Evolutionary conservation across 2,113 vertebrate species (phyloP).

Genomic region (Puntigrus tetrazona): DNA sequence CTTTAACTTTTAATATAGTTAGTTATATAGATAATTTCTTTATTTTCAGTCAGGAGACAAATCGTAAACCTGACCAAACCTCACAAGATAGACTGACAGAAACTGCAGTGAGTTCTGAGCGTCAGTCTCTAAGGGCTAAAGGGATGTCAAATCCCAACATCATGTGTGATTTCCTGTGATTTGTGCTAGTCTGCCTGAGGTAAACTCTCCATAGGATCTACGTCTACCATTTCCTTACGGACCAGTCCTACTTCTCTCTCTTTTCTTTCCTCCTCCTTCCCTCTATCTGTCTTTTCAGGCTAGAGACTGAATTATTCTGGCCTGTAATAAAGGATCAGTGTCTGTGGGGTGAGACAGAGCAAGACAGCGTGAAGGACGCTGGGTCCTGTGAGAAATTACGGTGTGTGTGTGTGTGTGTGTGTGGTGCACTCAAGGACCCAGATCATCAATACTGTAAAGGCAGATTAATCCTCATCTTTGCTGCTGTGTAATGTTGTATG

Average conservation of each 20-base stretch:
- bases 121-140: neutral
- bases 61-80: neutral
- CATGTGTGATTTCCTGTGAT: slow-evolving; percentile 1
- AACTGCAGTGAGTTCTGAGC: neutral
- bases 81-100: neutral
- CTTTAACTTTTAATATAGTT: too few relatives aligned
- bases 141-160: neutral
- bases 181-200: neutral
- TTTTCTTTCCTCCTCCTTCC: neutral
- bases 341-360: neutral
- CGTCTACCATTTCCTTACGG: neutral
- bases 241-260: neutral
- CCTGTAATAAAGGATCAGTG: neutral
- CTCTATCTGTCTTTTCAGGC: neutral
- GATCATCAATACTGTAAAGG: neutral
- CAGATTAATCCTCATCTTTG: neutral
- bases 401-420: neutral
- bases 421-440: neutral
- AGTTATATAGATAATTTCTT: too few relatives aligned
- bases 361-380: slow-evolving; percentile 10
- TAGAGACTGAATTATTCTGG: neutral
- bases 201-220: neutral
- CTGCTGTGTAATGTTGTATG: neutral
- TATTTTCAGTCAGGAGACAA: neutral
- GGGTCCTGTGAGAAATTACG: neutral